These are phyloP conservation scores for Cepaea hortensis DNA, from an alignment of 2,888 invertebrate species.

Conservation along the genomic window DNA sequence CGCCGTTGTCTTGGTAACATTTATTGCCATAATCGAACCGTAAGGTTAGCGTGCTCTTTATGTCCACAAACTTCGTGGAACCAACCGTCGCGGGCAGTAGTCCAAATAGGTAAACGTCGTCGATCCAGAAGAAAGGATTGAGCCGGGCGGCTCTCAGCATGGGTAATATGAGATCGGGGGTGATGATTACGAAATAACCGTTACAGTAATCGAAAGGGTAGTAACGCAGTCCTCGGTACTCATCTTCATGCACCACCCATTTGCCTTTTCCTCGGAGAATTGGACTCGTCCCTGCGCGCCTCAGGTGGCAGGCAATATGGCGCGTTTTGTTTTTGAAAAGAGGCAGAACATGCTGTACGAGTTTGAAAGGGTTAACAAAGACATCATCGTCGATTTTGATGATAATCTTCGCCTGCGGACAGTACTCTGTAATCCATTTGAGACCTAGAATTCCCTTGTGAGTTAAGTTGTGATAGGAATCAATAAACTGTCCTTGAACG, in stretches of 20 bases:
- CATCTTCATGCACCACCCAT: conserved; percentile 62
- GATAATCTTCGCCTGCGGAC: conserved; percentile 60
- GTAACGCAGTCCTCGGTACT: conserved; percentile 61
- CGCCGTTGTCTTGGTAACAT: conserved; percentile 2
- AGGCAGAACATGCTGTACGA: conserved; percentile 58
- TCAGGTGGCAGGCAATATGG: conserved; percentile 60
- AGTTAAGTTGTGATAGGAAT: conserved; percentile 68
- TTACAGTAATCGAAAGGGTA: conserved; percentile 73
- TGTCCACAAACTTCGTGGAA: conserved; percentile 57
- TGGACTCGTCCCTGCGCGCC: conserved; percentile 59
- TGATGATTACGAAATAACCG: conserved; percentile 67
- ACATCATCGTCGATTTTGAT: conserved; percentile 70
- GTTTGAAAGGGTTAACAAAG: conserved; percentile 65
- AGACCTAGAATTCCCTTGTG: conserved; percentile 58
- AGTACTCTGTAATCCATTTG: conserved; percentile 65
- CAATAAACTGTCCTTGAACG: conserved; percentile 65
- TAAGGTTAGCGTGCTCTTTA: conserved; percentile 92
- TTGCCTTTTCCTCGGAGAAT: conserved; percentile 59
- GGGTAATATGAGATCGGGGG: conserved; percentile 64
- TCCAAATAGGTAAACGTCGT: conserved; percentile 74
- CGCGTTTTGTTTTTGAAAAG: conserved; percentile 54
- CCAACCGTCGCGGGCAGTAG: conserved; percentile 67
- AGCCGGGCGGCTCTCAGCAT: conserved; percentile 64
- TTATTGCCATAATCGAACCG: neutral
- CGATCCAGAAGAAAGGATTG: conserved; percentile 75